Conservation (phyloP, 2,888 invertebrate genomes). For the Camptogramma bilineatum region DNA sequence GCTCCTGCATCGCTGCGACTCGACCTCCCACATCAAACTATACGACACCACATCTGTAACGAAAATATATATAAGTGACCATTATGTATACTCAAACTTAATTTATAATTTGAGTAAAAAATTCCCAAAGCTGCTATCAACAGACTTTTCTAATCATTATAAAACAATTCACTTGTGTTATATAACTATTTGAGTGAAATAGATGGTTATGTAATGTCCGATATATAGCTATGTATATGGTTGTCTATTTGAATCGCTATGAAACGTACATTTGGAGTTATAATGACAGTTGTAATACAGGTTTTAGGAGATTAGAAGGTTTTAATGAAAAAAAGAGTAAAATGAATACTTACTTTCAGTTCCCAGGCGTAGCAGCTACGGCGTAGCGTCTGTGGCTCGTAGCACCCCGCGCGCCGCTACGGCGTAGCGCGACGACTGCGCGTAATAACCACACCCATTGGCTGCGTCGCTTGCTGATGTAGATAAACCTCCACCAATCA, state of each 20-base stretch:
- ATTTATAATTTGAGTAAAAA: neutral
- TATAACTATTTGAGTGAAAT: conserved; percentile 28
- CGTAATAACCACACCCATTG: conserved; percentile 73
- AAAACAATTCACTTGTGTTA: neutral
- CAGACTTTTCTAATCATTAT: neutral
- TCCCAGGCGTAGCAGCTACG: conserved; percentile 76
- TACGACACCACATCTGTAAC: conserved; percentile 47
- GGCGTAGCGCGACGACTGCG: conserved; percentile 77
- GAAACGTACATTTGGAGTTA: neutral
- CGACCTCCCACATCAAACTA: conserved; percentile 72
- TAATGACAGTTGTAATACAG: neutral
- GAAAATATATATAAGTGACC: conserved; percentile 6
- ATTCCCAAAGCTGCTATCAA: neutral
- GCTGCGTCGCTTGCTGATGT: conserved; percentile 67
- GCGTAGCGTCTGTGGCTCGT: conserved; percentile 77
- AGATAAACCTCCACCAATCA: conserved; percentile 71
- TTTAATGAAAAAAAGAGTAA: conserved; percentile 19
- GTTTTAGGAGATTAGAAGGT: conserved; percentile 20
- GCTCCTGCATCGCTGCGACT: conserved; percentile 76
- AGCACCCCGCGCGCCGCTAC: conserved; percentile 74
- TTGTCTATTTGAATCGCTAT: neutral
- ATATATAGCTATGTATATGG: conserved; percentile 20
- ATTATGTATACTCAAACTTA: neutral
- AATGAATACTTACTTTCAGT: conserved; percentile 71
- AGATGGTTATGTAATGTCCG: conserved; percentile 40